Evolutionary conservation across 2,888 invertebrate genomes (phyloP).

Genomic region (Hedychridium roseum): DNA sequence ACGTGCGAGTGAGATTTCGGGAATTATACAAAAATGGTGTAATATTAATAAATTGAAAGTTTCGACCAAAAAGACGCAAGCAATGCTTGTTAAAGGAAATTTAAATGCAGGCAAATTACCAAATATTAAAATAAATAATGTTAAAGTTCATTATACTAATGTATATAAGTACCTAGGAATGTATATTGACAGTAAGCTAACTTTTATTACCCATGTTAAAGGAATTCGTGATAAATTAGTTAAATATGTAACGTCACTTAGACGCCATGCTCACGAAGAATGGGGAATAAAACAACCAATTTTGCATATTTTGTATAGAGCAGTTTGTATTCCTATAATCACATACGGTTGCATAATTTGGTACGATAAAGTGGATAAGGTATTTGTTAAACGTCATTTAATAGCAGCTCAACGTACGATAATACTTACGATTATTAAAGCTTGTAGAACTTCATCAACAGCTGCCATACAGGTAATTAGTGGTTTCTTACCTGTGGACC

Average conservation of each 20-base stretch:
- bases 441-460: too few species aligned
- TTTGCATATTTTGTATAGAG: background rate
- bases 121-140: background rate
- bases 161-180: conserved; percentile 11
- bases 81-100: background rate
- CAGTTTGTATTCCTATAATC: conserved; percentile 4
- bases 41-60: background rate
- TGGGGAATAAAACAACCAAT: conserved; percentile 9
- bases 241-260: conserved; percentile 1
- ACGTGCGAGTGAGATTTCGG: background rate
- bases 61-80: background rate
- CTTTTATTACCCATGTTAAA: conserved; percentile 3
- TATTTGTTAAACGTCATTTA: too few species aligned
- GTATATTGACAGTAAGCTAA: conserved; percentile 7
- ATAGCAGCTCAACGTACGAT: too few species aligned
- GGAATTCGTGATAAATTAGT: background rate
- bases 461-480: too few species aligned
- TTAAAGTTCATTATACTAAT: background rate
- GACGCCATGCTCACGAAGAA: conserved; percentile 1
- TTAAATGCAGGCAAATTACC: background rate
- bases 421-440: too few species aligned
- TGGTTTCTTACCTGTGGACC: too few species aligned
- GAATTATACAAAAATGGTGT: background rate
- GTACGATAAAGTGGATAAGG: conserved; percentile 1
- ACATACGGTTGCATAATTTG: conserved; percentile 8